Evolutionary conservation across 1,140 invertebrate genomes (phyloP).

Genomic region (Brachionus plicatilis): DNA sequence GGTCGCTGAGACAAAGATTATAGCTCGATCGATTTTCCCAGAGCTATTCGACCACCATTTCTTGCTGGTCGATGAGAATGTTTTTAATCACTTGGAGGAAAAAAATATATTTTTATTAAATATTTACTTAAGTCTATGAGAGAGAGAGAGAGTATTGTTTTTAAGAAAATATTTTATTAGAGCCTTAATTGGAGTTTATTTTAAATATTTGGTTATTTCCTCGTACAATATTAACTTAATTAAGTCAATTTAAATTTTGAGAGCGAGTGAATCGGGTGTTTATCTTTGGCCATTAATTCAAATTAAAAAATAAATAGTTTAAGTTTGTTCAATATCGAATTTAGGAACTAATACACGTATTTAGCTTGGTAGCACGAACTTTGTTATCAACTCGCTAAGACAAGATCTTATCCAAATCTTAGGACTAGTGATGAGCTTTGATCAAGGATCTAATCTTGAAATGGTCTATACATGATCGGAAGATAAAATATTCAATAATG

Average conservation of each 20-base stretch:
- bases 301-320: neutral
- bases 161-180: conserved; percentile 15
- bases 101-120: neutral
- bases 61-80: neutral
- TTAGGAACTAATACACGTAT: neutral
- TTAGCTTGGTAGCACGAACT: neutral
- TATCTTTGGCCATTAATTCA: neutral
- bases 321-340: conserved; percentile 3
- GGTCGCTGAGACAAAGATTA: neutral
- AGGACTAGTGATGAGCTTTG: neutral
- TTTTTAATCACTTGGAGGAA: neutral
- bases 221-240: conserved; percentile 1
- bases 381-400: neutral
- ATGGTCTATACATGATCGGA: neutral
- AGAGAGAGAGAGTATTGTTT: neutral
- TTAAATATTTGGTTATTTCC: neutral
- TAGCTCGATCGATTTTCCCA: neutral
- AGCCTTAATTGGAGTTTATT: neutral
- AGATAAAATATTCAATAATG: neutral
- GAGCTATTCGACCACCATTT: neutral
- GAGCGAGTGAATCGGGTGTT: neutral
- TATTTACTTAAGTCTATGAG: conserved; percentile 17
- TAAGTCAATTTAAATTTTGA: neutral
- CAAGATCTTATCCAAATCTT: neutral
- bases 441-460: neutral